A percentile compares a stretch with the other conserved stretches of the same genome.
These are phyloP conservation scores for Drosophila dives DNA, from an alignment of 2,888 invertebrate genomes.

Conservation along the genomic window DNA sequence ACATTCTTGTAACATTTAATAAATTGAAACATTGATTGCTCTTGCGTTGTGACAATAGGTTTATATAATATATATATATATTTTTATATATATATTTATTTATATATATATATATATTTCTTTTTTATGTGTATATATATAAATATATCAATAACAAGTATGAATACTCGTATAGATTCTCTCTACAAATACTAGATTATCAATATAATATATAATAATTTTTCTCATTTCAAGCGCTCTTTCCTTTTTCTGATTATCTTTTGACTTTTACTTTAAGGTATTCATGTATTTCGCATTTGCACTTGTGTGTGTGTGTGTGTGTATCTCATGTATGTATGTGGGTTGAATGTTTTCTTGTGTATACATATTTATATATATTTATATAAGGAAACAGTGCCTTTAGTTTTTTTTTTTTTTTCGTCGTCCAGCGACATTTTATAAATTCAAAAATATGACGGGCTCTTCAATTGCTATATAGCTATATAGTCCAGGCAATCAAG, in stretches of 20 bases:
- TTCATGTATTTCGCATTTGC: conserved; percentile 24
- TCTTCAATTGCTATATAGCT: neutral
- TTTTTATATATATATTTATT: conserved; percentile 30
- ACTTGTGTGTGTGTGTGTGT: conserved; percentile 2
- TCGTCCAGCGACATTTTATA: conserved; percentile 77
- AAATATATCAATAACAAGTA: conserved; percentile 42
- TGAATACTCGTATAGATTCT: conserved; percentile 10
- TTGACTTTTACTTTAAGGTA: conserved; percentile 38
- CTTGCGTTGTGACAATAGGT: conserved; percentile 74
- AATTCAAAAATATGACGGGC: conserved; percentile 35
- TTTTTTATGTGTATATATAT: conserved; percentile 31
- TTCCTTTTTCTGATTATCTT: conserved; percentile 54
- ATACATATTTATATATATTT: conserved; percentile 3
- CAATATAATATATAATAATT: conserved; percentile 21
- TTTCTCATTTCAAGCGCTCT: conserved; percentile 30
- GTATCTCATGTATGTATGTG: conserved; percentile 1
- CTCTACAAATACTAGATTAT: conserved; percentile 24
- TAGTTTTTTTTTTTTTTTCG: conserved; percentile 49
- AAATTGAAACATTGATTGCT: conserved; percentile 77
- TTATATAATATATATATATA: conserved; percentile 41
- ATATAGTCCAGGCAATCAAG: conserved; percentile 17
- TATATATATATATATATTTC: conserved; percentile 22
- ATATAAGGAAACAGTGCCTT: conserved; percentile 18
- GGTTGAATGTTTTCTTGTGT: conserved; percentile 9
- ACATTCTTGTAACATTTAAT: conserved; percentile 66